Evolutionary conservation across 2,888 invertebrate genomes (phyloP), one percentile per base, ranked within the genome.

Genomic region (Camptogramma bilineatum): DNA sequence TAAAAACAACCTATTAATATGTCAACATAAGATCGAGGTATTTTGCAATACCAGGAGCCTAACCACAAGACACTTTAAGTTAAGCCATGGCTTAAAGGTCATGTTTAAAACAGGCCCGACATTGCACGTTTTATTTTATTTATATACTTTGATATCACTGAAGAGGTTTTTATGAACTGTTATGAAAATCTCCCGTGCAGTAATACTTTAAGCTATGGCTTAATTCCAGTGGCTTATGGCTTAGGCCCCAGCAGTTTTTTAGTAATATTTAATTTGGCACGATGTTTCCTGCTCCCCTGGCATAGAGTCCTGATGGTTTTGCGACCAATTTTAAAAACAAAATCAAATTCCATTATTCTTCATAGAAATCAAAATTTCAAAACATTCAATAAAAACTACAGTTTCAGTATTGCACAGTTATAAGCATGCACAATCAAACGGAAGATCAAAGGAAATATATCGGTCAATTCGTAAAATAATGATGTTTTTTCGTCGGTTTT

Each of bases 1-100:
- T 92, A 91, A 92, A 92, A 93, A 92, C 92, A 92, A 92, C 86
- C 86, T 93, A 90, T 90, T 91, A 91, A 90, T 89, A 88, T 91
- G 90, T 90, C 88, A 93, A 92, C 92, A 90, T 91, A 58, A 57
- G 54, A 55, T 65, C 56, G 85, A 86, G 88, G 85, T 86, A 83
- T 80, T 67, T 64, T 66, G 9, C 78, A 78, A 77, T 65, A 73
- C 73, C 74, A 68, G 62, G 72, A 52, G 59, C 17, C 28, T 42
- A 59, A 58, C 51, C 34, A 54, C 21, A 44, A 69, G 31, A 65
- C 62, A 48, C 58, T 44, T 0, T n/a, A 56, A 54, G 17, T 9
- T n/a, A 21, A 46, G 24, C 48, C 24, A 31, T 58, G 19, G 44
- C 44, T 44, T 44, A 17, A 17, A 44, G 0, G 7, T 44, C 13